phyloP scores from a whole-genome alignment of 2,797 vertebrate species.

The Gouania willdenowi region DNA sequence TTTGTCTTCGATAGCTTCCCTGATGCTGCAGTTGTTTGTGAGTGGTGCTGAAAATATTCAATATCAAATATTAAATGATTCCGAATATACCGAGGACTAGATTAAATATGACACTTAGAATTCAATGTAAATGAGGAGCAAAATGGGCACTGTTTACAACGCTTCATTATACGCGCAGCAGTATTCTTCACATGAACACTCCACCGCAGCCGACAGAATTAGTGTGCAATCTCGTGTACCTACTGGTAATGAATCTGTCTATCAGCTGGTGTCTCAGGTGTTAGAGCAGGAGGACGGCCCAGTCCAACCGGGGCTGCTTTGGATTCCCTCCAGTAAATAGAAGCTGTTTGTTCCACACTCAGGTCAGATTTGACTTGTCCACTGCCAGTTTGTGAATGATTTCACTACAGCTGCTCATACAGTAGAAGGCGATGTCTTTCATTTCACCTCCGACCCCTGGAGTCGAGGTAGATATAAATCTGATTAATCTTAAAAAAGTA shows the following conservation, averaged over 20 bases:
- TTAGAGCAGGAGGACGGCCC: conserved; percentile 14
- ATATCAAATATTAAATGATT: background rate
- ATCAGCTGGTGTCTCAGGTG: conserved; percentile 55
- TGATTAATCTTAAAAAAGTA: conserved; percentile 43
- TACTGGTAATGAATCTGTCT: conserved; percentile 72
- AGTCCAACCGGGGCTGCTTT: conserved; percentile 11
- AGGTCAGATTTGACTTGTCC: conserved; percentile 23
- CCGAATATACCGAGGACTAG: conserved; percentile 23
- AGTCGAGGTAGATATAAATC: conserved; percentile 35
- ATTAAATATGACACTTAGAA: conserved; percentile 63
- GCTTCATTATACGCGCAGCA: conserved; percentile 56
- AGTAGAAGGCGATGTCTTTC: conserved; percentile 3
- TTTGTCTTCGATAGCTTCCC: conserved; percentile 40
- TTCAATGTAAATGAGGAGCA: conserved; percentile 69
- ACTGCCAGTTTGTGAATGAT: conserved; percentile 8
- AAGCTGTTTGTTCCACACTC: conserved; percentile 25
- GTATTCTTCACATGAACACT: conserved; percentile 61
- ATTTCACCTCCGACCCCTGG: conserved; percentile 19
- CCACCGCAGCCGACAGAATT: conserved; percentile 63
- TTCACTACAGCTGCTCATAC: conserved; percentile 3
- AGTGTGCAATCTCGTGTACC: conserved; percentile 54
- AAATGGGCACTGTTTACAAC: conserved; percentile 49
- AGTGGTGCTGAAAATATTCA: no score
- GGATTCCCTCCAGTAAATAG: conserved; percentile 18
- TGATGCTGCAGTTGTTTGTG: conserved; percentile 34